These are phyloP conservation scores for Thamnophis sirtalis DNA, from an alignment of 2,113 vertebrate genomes.

Conservation along the genomic window DNA sequence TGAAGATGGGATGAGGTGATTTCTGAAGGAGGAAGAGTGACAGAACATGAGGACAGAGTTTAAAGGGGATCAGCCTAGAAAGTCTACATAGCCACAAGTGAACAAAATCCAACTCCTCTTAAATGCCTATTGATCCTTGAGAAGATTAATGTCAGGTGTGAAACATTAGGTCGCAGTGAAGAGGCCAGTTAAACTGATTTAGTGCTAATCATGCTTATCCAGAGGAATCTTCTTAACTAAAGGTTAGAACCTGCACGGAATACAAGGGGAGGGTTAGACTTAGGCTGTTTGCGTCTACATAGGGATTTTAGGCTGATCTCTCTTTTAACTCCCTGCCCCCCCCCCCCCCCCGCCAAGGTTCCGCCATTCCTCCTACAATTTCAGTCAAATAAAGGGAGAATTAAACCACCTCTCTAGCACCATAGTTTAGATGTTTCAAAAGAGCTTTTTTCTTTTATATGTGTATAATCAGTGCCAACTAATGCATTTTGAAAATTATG, in stretches of 20 bases:
- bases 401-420: not conserved
- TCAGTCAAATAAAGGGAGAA: not conserved
- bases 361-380: not conserved
- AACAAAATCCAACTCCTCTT: not conserved
- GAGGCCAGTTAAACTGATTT: not conserved
- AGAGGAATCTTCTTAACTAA: not conserved
- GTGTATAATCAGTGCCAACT: not conserved
- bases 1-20: not conserved
- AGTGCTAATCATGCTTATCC: not conserved
- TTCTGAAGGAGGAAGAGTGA: not conserved
- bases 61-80: not conserved
- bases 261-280: not conserved
- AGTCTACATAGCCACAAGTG: not conserved
- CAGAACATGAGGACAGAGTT: not conserved
- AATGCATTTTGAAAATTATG: not conserved
- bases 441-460: not conserved
- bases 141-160: too few relatives aligned
- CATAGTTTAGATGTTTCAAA: not conserved
- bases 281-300: not conserved
- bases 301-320: not conserved
- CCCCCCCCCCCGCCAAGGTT: too few relatives aligned
- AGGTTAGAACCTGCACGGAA: not conserved
- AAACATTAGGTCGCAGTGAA: not conserved
- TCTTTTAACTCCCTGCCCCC: not conserved
- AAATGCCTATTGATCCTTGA: not conserved